These are phyloP conservation scores for Ganaspis brasiliensis DNA, from an alignment of 2,888 invertebrate genomes.

Conservation along the genomic window DNA sequence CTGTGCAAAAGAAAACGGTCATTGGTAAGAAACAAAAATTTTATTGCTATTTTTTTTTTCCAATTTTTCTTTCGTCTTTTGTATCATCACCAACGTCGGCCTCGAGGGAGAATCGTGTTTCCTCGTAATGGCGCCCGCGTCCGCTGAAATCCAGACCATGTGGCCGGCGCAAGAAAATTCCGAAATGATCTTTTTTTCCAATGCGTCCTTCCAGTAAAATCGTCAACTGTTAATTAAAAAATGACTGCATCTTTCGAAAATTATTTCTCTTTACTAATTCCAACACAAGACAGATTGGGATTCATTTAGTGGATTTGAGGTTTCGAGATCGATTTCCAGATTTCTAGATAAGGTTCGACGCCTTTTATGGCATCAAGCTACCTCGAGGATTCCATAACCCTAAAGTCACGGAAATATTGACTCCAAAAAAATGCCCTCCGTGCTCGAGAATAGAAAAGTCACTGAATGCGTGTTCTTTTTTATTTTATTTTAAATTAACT, in stretches of 20 bases:
- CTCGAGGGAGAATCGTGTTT: conserved; percentile 46
- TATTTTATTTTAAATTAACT: no score
- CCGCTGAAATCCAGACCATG: conserved; percentile 67
- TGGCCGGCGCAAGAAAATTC: conserved; percentile 68
- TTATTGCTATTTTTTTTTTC: neutral
- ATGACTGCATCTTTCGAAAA: neutral
- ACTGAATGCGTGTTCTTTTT: neutral
- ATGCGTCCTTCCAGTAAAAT: neutral
- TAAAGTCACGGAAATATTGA: neutral
- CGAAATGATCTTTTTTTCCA: neutral
- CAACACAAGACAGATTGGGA: neutral
- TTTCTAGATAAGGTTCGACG: conserved; percentile 16
- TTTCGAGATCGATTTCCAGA: conserved; percentile 33
- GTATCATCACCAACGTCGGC: conserved; percentile 10
- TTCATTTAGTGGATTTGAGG: neutral
- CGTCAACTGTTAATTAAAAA: neutral
- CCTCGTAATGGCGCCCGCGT: conserved; percentile 74
- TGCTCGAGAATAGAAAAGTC: neutral
- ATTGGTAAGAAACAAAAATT: conserved; percentile 57
- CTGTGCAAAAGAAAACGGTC: conserved; percentile 61
- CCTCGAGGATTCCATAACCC: conserved; percentile 34
- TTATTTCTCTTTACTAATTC: neutral
- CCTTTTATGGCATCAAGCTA: conserved; percentile 24
- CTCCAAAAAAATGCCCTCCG: neutral
- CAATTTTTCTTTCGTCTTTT: neutral